phyloP scores from a whole-genome alignment of 2,888 invertebrate genomes.

The Masnerella sp. region DNA sequence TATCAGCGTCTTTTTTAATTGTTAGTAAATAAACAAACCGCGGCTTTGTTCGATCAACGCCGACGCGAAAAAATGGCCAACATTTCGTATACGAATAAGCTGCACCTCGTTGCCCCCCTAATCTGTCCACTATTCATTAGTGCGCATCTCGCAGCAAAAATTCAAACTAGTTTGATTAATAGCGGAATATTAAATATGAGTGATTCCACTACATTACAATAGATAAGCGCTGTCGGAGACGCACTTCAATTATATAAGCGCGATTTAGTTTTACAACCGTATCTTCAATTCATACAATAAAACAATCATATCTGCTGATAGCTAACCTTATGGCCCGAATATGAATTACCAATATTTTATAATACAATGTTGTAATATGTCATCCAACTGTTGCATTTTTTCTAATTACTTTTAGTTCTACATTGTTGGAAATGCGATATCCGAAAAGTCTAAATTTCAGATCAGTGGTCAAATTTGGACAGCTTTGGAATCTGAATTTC shows the following conservation, averaged over 20 bases:
- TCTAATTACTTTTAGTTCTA: too few relatives aligned
- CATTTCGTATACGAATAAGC: too few relatives aligned
- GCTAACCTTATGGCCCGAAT: slow-evolving; percentile 30
- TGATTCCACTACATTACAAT: slow-evolving; percentile 7
- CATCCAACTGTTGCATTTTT: background rate
- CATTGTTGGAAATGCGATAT: too few relatives aligned
- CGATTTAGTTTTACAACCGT: slow-evolving; percentile 25
- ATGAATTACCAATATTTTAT: slow-evolving; percentile 23
- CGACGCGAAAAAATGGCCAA: background rate
- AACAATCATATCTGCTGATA: slow-evolving; percentile 17
- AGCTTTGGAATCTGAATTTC: too few relatives aligned
- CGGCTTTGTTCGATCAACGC: background rate
- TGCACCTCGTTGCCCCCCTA: too few relatives aligned
- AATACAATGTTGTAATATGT: slow-evolving; percentile 3
- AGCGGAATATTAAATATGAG: slow-evolving; percentile 6
- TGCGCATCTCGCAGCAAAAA: background rate
- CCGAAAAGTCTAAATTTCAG: too few relatives aligned
- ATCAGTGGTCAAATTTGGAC: too few relatives aligned
- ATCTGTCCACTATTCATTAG: too few relatives aligned
- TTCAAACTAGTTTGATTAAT: background rate
- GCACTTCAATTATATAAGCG: slow-evolving; percentile 29
- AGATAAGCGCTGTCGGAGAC: slow-evolving; percentile 18
- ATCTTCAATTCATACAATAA: slow-evolving; percentile 7
- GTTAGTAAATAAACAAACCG: slow-evolving; percentile 37
- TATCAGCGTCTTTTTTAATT: slow-evolving; percentile 44